phyloP scores from a whole-genome alignment of 35 echinoderm and acorn worm genomes.

The Lytechinus pictus region DNA sequence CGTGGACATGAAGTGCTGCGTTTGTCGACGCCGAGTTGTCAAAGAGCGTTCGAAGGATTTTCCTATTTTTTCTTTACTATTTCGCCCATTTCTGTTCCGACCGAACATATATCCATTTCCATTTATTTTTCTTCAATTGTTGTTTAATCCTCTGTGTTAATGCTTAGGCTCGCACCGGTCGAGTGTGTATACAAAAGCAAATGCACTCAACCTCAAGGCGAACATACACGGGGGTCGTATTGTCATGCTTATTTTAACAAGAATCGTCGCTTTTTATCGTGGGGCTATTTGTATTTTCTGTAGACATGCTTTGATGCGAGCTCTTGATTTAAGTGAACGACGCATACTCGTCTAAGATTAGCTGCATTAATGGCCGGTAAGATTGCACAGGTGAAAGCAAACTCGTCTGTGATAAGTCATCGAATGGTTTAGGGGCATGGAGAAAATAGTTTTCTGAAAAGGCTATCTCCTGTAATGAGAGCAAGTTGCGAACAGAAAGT shows the following conservation, averaged over 20 bases:
- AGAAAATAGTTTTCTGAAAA: neutral
- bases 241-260: neutral
- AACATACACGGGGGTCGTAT: neutral
- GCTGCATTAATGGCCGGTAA: neutral
- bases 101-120: neutral
- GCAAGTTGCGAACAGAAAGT: no score
- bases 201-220: neutral
- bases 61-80: no score
- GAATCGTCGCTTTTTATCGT: neutral
- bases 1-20: no score
- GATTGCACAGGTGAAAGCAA: neutral
- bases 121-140: neutral
- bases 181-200: neutral
- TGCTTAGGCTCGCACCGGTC: neutral
- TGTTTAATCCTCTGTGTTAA: neutral
- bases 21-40: no score
- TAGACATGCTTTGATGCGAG: neutral
- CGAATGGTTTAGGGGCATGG: neutral
- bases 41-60: no score
- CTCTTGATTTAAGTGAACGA: neutral
- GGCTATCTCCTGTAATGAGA: no score
- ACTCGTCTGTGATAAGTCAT: neutral
- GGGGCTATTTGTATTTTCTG: neutral
- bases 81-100: neutral
- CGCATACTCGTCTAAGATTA: neutral